These are phyloP conservation scores for Azorinus chamasolen DNA, from an alignment of 2,888 invertebrate genomes.

Conservation along the genomic window DNA sequence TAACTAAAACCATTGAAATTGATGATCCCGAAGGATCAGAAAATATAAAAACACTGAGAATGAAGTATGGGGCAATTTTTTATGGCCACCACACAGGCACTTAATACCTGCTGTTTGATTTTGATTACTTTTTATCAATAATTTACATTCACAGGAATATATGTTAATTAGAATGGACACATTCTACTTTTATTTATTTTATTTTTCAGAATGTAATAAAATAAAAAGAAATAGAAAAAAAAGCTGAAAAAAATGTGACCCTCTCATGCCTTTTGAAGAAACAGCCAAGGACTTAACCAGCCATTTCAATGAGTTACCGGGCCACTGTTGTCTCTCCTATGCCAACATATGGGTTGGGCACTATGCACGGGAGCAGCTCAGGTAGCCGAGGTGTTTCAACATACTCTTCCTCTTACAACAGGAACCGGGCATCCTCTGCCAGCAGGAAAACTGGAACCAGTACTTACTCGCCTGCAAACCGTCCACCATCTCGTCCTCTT, in stretches of 20 bases:
- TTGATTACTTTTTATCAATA: no score
- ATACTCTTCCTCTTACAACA: slow-evolving; percentile 34
- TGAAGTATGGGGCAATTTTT: no score
- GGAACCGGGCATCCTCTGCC: slow-evolving; percentile 43
- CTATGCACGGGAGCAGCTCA: slow-evolving; percentile 51
- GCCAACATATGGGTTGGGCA: slow-evolving; percentile 54
- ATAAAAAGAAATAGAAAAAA: no score
- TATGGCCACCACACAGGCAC: no score
- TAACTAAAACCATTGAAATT: no score
- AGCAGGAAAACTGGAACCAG: slow-evolving; percentile 18
- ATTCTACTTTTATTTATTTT: no score
- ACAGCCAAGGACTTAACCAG: background rate
- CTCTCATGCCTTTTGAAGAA: background rate
- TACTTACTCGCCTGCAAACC: slow-evolving; percentile 16
- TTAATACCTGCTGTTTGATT: no score
- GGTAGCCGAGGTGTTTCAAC: slow-evolving; percentile 37
- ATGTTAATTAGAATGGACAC: no score
- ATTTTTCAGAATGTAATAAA: background rate
- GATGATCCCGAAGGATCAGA: no score
- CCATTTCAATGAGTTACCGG: slow-evolving; percentile 59
- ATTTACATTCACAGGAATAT: no score
- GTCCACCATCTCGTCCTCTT: slow-evolving; percentile 63
- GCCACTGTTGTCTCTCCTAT: slow-evolving; percentile 49
- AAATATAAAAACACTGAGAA: no score
- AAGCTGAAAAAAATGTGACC: background rate